These are phyloP conservation scores for Charanyca ferruginea DNA, from an alignment of 2,888 invertebrate species.

Conservation along the genomic window DNA sequence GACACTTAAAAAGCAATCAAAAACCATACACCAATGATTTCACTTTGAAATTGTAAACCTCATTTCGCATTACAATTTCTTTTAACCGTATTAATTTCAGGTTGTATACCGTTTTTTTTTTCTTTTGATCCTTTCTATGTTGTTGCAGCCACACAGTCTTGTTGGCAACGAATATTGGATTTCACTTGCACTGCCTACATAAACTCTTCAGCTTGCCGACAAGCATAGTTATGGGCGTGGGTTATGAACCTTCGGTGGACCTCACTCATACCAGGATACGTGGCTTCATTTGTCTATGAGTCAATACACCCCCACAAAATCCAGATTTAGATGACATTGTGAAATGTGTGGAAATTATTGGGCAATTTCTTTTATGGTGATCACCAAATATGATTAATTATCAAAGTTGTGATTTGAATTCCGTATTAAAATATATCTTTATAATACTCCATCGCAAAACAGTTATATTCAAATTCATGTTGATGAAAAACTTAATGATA, in stretches of 20 bases:
- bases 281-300: conserved; percentile 73
- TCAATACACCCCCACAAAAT: conserved; percentile 75
- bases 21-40: conserved; percentile 46
- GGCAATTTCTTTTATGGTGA: conserved; percentile 45
- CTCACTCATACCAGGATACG: conserved; percentile 75
- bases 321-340: conserved; percentile 59
- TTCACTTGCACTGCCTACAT: conserved; percentile 66
- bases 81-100: conserved; percentile 49
- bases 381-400: conserved; percentile 19
- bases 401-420: not conserved
- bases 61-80: conserved; percentile 46
- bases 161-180: conserved; percentile 65
- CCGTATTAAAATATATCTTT: not conserved
- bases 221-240: conserved; percentile 69
- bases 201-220: conserved; percentile 57
- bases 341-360: conserved; percentile 58
- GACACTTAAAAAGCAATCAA: conserved; percentile 56
- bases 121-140: conserved; percentile 34
- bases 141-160: conserved; percentile 38
- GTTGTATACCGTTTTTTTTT: conserved; percentile 25
- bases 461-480: conserved; percentile 15
- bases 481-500: conserved; percentile 44
- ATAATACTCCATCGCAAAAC: conserved; percentile 12
- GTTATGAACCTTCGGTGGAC: conserved; percentile 69
- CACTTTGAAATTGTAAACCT: conserved; percentile 53